Evolutionary conservation across 2,113 vertebrate species (phyloP).

Genomic region (Indri indri): DNA sequence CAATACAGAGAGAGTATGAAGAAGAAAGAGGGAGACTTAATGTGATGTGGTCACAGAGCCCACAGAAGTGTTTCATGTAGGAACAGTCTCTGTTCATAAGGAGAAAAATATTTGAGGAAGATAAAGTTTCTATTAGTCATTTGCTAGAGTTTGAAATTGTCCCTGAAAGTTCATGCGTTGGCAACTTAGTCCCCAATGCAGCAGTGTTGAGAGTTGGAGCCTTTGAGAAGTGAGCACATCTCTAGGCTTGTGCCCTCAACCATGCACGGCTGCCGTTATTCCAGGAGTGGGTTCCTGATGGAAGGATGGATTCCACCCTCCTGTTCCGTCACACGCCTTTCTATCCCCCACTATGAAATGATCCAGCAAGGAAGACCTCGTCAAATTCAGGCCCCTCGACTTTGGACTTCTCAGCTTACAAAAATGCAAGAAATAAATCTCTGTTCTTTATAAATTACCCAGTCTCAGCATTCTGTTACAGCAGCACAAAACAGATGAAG

Average conservation of each 20-base stretch:
- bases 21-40: background rate
- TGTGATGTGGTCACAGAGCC: background rate
- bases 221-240: background rate
- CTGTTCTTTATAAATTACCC: background rate
- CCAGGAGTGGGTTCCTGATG: background rate
- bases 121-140: background rate
- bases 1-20: too few relatives aligned
- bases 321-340: background rate
- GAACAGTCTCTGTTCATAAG: background rate
- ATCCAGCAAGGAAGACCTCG: background rate
- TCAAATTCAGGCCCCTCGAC: background rate
- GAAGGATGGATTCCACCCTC: background rate
- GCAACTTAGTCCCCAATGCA: background rate
- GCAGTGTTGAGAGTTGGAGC: background rate
- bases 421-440: background rate
- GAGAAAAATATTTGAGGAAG: background rate
- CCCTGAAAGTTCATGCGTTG: background rate
- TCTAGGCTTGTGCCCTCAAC: background rate
- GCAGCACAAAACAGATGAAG: background rate
- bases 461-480: background rate
- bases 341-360: too few relatives aligned
- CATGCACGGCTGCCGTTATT: background rate
- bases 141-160: background rate
- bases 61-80: background rate
- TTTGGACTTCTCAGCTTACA: background rate